Conservation (phyloP, 1,140 invertebrate species). For the Drosophila parabipectinata region DNA sequence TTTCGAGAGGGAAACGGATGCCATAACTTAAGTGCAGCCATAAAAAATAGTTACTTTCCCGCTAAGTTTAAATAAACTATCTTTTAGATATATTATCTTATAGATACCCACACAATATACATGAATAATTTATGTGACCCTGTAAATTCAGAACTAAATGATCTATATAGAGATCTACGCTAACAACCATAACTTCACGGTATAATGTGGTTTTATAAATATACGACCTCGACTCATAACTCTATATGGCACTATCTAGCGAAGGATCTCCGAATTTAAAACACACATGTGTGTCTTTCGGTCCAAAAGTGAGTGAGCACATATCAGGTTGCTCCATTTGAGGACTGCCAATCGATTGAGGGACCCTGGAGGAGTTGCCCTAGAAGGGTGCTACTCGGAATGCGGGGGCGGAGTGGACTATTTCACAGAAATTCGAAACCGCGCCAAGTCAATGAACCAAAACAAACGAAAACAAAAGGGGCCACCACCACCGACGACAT, state of each 20-base stretch:
- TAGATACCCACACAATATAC: background rate
- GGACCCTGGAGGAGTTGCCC: constrained; percentile 14
- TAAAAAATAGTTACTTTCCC: background rate
- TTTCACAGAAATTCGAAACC: constrained; percentile 74
- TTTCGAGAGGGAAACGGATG: background rate
- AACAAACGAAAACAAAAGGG: constrained; percentile 71
- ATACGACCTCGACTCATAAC: constrained; percentile 23
- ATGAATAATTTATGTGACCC: background rate
- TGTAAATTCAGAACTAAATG: constrained; percentile 7
- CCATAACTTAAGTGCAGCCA: background rate
- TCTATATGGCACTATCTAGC: constrained; percentile 24
- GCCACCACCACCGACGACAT: constrained; percentile 16
- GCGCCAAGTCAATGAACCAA: constrained; percentile 75
- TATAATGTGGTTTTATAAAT: constrained; percentile 10
- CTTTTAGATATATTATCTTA: background rate
- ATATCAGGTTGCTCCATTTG: constrained; percentile 35
- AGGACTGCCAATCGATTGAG: constrained; percentile 43
- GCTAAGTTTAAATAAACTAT: background rate
- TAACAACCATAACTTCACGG: constrained; percentile 23
- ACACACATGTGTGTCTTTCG: constrained; percentile 23
- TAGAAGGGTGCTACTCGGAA: background rate
- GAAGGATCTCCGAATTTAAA: constrained; percentile 16
- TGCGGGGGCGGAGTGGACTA: constrained; percentile 8
- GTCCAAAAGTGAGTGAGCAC: constrained; percentile 6
- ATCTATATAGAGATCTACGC: constrained; percentile 4